phyloP scores from a whole-genome alignment of 2,113 vertebrate genomes.

The Serinus canaria region DNA sequence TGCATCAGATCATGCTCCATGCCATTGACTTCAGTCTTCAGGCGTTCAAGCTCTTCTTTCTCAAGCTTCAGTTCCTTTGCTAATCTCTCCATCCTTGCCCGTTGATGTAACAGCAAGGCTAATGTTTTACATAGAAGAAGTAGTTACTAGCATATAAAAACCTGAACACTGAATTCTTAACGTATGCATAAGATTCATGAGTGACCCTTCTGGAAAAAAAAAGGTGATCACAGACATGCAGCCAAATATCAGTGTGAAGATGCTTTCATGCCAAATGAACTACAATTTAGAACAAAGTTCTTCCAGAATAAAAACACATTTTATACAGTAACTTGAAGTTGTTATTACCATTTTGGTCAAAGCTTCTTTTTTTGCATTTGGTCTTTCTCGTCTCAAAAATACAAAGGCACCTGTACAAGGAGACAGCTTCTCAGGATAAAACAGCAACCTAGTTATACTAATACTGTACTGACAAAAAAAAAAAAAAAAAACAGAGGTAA shows the following conservation, averaged over 20 bases:
- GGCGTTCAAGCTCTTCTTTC: conserved; percentile 88
- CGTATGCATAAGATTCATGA: neutral
- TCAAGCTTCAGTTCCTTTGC: conserved; percentile 90
- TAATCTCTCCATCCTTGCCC: conserved; percentile 96
- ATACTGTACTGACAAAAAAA: neutral
- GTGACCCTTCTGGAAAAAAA: conserved; percentile 39
- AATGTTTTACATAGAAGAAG: conserved; percentile 33
- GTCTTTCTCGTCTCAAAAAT: conserved; percentile 57
- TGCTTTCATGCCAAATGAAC: conserved; percentile 47
- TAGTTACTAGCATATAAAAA: conserved; percentile 13
- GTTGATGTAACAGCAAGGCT: conserved; percentile 97
- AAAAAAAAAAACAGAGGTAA: neutral
- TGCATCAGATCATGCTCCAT: conserved; percentile 98
- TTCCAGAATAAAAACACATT: conserved; percentile 27
- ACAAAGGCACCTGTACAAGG: conserved; percentile 56
- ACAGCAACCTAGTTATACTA: conserved; percentile 32
- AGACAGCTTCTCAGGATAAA: conserved; percentile 56
- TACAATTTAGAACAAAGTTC: neutral
- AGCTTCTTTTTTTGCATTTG: conserved; percentile 54
- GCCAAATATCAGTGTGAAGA: conserved; percentile 35
- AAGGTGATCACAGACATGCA: conserved; percentile 39
- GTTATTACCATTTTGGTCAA: conserved; percentile 61
- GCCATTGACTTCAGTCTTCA: conserved; percentile 93
- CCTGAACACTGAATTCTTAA: neutral
- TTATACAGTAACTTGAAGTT: conserved; percentile 37